Evolutionary conservation across 2,113 vertebrate species (phyloP).

Genomic region (Gambusia affinis): DNA sequence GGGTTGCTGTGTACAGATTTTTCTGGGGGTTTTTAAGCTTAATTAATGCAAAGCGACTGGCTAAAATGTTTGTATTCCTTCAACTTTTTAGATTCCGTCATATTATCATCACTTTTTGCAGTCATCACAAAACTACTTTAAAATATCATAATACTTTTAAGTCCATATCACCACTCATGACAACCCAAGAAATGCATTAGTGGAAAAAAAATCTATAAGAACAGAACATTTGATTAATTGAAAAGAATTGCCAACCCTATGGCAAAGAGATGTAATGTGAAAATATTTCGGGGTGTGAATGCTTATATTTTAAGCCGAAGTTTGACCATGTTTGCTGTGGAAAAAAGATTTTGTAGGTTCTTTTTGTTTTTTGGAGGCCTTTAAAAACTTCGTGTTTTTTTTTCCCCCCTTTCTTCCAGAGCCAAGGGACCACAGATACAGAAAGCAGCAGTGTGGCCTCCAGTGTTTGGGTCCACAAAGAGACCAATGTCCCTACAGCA

Average conservation of each 20-base stretch:
- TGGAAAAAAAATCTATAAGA: too few species aligned
- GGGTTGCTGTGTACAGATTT: not conserved
- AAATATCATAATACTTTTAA: too few species aligned
- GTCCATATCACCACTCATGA: too few species aligned
- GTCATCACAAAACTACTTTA: too few species aligned
- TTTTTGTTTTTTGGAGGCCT: not conserved
- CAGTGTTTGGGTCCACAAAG: slow-evolving; percentile 11
- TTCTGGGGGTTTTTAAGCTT: not conserved
- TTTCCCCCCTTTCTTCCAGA: slow-evolving; percentile 41
- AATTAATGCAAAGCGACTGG: not conserved
- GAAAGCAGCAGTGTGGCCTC: slow-evolving; percentile 72
- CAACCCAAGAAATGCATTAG: too few species aligned
- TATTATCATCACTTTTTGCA: not conserved
- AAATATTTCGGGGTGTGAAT: not conserved
- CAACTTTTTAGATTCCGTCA: not conserved
- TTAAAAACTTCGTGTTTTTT: not conserved
- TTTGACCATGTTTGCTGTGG: not conserved
- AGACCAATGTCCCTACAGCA: not conserved
- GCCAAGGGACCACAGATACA: slow-evolving; percentile 73
- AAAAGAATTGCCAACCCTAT: too few species aligned
- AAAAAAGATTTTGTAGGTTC: not conserved
- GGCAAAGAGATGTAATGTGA: not conserved
- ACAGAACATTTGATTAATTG: too few species aligned
- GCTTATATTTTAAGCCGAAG: not conserved
- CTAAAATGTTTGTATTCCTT: not conserved